phyloP scores from a whole-genome alignment of 1,140 invertebrate genomes.

The Lasaia peninsularis region DNA sequence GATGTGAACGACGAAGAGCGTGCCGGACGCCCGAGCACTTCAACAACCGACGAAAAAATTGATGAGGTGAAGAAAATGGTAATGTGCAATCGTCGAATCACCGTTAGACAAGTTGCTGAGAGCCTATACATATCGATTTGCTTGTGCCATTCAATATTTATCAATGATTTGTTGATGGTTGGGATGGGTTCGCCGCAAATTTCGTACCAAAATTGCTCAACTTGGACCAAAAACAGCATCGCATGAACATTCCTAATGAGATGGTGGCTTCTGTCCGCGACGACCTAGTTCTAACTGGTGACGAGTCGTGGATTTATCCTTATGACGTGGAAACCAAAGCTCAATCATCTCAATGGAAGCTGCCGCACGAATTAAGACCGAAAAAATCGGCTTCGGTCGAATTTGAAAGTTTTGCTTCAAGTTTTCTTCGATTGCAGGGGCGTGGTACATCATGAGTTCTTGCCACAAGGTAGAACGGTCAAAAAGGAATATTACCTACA shows the following conservation, averaged over 20 bases:
- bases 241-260: conserved; percentile 18
- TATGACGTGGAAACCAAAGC: no score
- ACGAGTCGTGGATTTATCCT: no score
- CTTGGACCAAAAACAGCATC: conserved; percentile 19
- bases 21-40: no score
- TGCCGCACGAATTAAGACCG: no score
- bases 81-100: no score
- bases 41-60: no score
- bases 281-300: no score
- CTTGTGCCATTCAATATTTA: conserved; percentile 17
- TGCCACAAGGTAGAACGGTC: conserved; percentile 37
- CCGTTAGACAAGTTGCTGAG: no score
- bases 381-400: conserved; percentile 27
- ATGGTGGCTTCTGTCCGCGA: conserved; percentile 31
- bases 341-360: no score
- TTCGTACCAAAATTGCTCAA: conserved; percentile 20
- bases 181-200: conserved; percentile 11
- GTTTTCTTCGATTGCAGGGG: conserved; percentile 36
- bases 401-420: conserved; percentile 27
- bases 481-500: conserved; percentile 34
- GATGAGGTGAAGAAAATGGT: no score
- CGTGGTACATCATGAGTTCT: conserved; percentile 40
- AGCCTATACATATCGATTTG: not conserved
- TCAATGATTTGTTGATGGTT: conserved; percentile 16
- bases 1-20: no score